Evolutionary conservation across 2,797 vertebrate genomes (phyloP), one percentile per base, ranked within the genome.

Genomic region (Peromyscus melanophrys): DNA sequence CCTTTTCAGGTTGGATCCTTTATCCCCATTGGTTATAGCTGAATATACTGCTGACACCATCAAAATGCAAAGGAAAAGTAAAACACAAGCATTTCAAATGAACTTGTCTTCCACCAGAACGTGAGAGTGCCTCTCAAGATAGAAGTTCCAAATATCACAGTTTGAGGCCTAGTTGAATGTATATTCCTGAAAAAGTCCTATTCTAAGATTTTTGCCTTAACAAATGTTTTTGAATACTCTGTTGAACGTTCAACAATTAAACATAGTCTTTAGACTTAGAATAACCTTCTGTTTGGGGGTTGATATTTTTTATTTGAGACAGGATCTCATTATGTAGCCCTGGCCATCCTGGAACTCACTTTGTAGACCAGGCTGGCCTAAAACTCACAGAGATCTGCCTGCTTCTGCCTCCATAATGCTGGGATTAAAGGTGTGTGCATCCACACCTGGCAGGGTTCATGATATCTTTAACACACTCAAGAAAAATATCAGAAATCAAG

Each of bases 231-330:
- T n/a, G 59, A 91, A 78, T 91, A 82, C 71, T 84, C 17, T 84
- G n/a, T 69, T 95, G 73, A 92, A n/a, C 59, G 93, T 93, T 95
- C 92, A 90, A 93, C 87, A 88, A 80, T 80, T 95, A 86, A 97
- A 3, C 69, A 13, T 63, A 65, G 40, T 46, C 82, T 84, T 65
- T 49, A 84, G 61, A 46, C 19, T 84, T 27, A 65, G 82, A 85
- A 23, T 85, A 85, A 85, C 0, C 2, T 29, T 83, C 29, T 67
- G 61, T 67, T 84, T 85, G 11, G 21, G 16, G 29, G 61, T 34
- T 84, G 37, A 29, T 3, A 19, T 46, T 84, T 84, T 31, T 84
- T 40, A 46, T 65, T 65, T 34, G 82, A 34, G 17, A 84, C 29
- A 65, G 27, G 40, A 34, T 84, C 29, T 46, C 17, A 49, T 31